Conservation (phyloP, 1,140 invertebrate species). For the Drosophila neocordata region DNA sequence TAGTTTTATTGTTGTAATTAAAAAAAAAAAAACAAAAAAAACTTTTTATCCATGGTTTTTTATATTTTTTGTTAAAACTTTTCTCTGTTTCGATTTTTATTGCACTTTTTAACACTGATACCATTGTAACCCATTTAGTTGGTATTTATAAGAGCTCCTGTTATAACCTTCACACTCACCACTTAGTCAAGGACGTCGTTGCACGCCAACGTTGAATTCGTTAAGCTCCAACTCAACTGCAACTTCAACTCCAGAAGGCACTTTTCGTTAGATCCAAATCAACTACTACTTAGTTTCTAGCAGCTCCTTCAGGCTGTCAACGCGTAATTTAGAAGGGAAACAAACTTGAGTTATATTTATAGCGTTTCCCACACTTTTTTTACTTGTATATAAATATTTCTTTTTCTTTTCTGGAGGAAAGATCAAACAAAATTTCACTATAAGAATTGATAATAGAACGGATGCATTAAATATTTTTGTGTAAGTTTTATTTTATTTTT, state of each 20-base stretch:
- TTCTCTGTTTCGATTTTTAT: neutral
- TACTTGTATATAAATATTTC: slow-evolving; percentile 32
- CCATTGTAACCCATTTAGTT: slow-evolving; percentile 6
- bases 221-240: slow-evolving; percentile 16
- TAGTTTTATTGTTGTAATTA: too few relatives aligned
- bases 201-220: slow-evolving; percentile 42
- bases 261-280: slow-evolving; percentile 30
- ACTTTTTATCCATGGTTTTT: too few relatives aligned
- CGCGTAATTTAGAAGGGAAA: slow-evolving; percentile 63
- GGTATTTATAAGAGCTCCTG: slow-evolving; percentile 20
- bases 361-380: slow-evolving; percentile 57
- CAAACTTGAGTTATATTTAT: slow-evolving; percentile 70
- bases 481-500: neutral
- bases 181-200: slow-evolving; percentile 73
- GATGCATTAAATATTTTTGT: slow-evolving; percentile 61
- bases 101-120: neutral
- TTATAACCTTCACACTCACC: slow-evolving; percentile 68
- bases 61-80: too few relatives aligned
- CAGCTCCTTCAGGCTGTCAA: slow-evolving; percentile 70
- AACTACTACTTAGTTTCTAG: slow-evolving; percentile 34
- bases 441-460: slow-evolving; percentile 72
- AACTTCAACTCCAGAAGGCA: slow-evolving; percentile 27
- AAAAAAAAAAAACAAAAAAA: too few relatives aligned
- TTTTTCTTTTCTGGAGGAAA: slow-evolving; percentile 34
- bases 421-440: slow-evolving; percentile 71